Conservation (phyloP, 2,888 invertebrate genomes). For the Uloborus plumipes region DNA sequence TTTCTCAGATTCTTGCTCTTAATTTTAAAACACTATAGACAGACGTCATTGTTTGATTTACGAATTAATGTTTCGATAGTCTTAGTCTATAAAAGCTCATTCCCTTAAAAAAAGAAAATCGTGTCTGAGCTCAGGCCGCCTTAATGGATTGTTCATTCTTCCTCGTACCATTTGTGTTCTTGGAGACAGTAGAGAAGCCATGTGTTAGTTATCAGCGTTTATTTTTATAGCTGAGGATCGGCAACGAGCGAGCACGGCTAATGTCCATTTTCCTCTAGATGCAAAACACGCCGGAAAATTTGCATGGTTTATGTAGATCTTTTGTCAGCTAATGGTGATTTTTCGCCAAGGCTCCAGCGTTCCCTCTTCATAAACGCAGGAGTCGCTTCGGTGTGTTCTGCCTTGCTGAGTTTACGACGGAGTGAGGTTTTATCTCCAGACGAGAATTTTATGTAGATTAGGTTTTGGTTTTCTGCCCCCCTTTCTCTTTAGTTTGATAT, state of each 20-base stretch:
- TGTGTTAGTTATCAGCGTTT: conserved; percentile 58
- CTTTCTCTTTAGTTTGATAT: background rate
- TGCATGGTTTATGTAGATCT: conserved; percentile 55
- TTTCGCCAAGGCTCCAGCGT: background rate
- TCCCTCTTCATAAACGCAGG: conserved; percentile 37
- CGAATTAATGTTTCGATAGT: no score
- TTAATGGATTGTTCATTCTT: no score
- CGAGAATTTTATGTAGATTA: conserved; percentile 59
- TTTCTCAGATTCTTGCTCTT: no score
- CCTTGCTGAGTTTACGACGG: background rate
- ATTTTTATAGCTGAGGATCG: conserved; percentile 54
- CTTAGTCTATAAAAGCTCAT: no score
- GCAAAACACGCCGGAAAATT: conserved; percentile 45
- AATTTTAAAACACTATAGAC: no score
- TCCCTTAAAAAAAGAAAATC: no score
- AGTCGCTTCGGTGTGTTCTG: background rate
- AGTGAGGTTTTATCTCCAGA: conserved; percentile 42
- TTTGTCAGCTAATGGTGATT: conserved; percentile 56
- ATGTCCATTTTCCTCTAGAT: conserved; percentile 55
- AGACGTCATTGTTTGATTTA: no score
- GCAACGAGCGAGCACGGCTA: conserved; percentile 32
- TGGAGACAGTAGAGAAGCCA: conserved; percentile 9
- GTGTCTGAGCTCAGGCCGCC: no score
- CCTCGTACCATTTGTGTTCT: no score
- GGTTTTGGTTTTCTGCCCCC: background rate